phyloP scores from a whole-genome alignment of 64 coral and sea anemone species.

The Dendronephthya gigantea region DNA sequence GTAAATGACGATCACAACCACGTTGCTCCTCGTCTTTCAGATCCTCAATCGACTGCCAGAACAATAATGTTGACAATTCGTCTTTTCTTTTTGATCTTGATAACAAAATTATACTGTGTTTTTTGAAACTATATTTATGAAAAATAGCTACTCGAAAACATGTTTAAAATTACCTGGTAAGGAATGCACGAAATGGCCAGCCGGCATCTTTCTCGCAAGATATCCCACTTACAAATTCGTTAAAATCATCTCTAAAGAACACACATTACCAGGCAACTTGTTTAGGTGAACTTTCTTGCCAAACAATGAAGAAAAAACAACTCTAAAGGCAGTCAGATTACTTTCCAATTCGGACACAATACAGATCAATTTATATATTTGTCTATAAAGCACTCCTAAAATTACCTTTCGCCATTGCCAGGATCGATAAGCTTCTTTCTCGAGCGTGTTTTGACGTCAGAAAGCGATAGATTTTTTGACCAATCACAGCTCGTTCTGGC shows the following conservation, averaged over 20 bases:
- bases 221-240: neutral
- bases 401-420: neutral
- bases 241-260: neutral
- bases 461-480: neutral
- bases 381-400: neutral
- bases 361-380: too few relatives aligned
- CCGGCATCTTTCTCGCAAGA: neutral
- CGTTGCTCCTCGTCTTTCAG: neutral
- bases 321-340: too few relatives aligned
- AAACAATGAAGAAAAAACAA: too few relatives aligned
- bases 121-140: neutral
- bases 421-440: neutral
- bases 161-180: neutral
- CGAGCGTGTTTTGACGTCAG: neutral
- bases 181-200: neutral
- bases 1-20: constrained; percentile 11
- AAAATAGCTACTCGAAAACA: neutral
- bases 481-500: constrained; percentile 5
- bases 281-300: too few relatives aligned
- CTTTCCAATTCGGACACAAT: too few relatives aligned
- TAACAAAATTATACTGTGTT: neutral
- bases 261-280: neutral
- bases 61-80: neutral
- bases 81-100: neutral
- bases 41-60: constrained; percentile 12